phyloP scores from a whole-genome alignment of 1,140 invertebrate genomes.

The Reticulitermes speratus region DNA sequence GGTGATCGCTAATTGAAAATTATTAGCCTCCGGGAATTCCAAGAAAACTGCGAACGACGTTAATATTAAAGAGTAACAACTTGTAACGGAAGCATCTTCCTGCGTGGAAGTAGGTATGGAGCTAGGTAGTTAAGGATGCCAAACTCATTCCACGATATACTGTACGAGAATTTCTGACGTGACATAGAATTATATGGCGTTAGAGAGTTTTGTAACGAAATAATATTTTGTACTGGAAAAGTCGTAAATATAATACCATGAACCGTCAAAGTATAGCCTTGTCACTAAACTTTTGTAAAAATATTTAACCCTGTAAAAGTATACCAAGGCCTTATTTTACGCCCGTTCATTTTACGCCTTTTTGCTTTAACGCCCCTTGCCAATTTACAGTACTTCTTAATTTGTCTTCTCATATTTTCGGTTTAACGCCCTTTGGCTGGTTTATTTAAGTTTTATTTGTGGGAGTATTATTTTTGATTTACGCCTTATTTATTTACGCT shows the following conservation, averaged over 20 bases:
- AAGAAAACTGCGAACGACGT: not conserved
- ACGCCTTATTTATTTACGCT: too few relatives aligned
- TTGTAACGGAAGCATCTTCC: not conserved
- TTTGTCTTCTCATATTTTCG: too few relatives aligned
- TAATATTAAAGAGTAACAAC: not conserved
- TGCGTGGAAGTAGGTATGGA: not conserved
- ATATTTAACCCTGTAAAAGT: too few relatives aligned
- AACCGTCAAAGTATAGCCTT: not conserved
- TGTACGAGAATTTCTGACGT: not conserved
- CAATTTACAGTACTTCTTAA: too few relatives aligned
- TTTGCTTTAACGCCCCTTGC: too few relatives aligned
- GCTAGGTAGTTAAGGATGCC: not conserved
- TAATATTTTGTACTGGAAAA: not conserved
- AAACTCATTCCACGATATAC: not conserved
- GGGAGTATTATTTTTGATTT: too few relatives aligned
- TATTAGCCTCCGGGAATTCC: not conserved
- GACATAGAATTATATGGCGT: not conserved
- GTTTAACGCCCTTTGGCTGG: too few relatives aligned
- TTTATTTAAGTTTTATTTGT: too few relatives aligned
- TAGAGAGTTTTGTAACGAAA: not conserved
- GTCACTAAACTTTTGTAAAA: too few relatives aligned
- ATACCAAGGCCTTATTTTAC: too few relatives aligned
- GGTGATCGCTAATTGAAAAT: not conserved
- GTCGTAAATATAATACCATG: not conserved
- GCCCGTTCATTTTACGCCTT: too few relatives aligned